A percentile compares a stretch with the other conserved stretches of the same genome.
These are phyloP conservation scores for Drosophila orosa DNA, from an alignment of 1,140 invertebrate species.

Conservation along the genomic window DNA sequence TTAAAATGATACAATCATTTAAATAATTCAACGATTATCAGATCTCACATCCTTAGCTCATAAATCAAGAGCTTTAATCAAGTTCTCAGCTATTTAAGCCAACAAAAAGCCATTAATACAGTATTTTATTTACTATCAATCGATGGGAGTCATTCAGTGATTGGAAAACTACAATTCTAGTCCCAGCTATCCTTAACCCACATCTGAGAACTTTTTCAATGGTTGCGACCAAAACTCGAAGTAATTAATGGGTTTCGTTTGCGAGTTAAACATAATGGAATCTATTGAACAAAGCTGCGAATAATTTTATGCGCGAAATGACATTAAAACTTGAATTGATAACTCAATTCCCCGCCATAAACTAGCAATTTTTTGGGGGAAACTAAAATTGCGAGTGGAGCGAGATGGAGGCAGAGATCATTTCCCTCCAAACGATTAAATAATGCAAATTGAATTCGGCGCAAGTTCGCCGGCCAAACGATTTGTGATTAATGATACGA, in stretches of 20 bases:
- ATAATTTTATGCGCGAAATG: constrained; percentile 26
- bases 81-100: neutral
- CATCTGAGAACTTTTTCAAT: constrained; percentile 10
- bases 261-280: constrained; percentile 13
- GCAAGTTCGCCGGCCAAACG: constrained; percentile 13
- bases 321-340: constrained; percentile 27
- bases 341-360: constrained; percentile 28
- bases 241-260: constrained; percentile 14
- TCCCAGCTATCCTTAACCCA: constrained; percentile 40
- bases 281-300: constrained; percentile 13
- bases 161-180: neutral
- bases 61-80: neutral
- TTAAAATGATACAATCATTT: neutral
- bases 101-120: neutral
- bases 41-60: neutral
- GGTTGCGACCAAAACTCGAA: neutral
- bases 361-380: constrained; percentile 7
- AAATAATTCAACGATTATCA: neutral
- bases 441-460: constrained; percentile 41
- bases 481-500: constrained; percentile 44
- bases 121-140: neutral
- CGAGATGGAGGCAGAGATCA: constrained; percentile 13
- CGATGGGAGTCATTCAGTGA: neutral
- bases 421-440: constrained; percentile 35
- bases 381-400: constrained; percentile 28